Conservation (phyloP, 2,888 invertebrate genomes). For the Exocentrus adspersus region DNA sequence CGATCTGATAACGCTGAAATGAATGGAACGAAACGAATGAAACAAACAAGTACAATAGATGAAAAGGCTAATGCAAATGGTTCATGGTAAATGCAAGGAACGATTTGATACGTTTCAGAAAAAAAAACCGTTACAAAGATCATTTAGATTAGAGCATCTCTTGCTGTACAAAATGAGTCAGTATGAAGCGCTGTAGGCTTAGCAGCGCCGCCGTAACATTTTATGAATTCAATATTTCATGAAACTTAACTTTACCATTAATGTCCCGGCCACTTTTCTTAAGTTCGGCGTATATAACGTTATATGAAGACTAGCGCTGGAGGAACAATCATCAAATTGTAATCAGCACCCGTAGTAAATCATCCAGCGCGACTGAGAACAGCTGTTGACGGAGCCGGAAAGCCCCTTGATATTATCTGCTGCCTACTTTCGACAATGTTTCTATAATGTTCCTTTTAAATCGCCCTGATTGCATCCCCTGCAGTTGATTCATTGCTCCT, state of each 20-base stretch:
- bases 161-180: too few species aligned
- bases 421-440: conserved; percentile 43
- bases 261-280: conserved; percentile 59
- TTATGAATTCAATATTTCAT: conserved; percentile 59
- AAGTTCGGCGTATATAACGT: conserved; percentile 57
- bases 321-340: conserved; percentile 65
- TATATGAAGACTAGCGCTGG: conserved; percentile 55
- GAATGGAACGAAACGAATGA: neutral
- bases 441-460: conserved; percentile 36
- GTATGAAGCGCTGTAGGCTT: too few species aligned
- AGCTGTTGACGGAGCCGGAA: conserved; percentile 56
- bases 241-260: conserved; percentile 59
- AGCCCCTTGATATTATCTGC: conserved; percentile 53
- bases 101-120: too few species aligned
- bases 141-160: too few species aligned
- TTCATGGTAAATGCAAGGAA: too few species aligned
- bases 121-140: too few species aligned
- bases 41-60: neutral
- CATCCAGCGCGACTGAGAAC: conserved; percentile 58
- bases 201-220: conserved; percentile 45
- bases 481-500: conserved; percentile 27
- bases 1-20: neutral
- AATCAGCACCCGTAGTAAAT: conserved; percentile 63
- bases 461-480: conserved; percentile 23
- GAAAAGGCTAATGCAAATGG: too few species aligned